Base-by-base conservation (phyloP, 2,113 vertebrate species). In the Uropsilus gracilis region DNA sequence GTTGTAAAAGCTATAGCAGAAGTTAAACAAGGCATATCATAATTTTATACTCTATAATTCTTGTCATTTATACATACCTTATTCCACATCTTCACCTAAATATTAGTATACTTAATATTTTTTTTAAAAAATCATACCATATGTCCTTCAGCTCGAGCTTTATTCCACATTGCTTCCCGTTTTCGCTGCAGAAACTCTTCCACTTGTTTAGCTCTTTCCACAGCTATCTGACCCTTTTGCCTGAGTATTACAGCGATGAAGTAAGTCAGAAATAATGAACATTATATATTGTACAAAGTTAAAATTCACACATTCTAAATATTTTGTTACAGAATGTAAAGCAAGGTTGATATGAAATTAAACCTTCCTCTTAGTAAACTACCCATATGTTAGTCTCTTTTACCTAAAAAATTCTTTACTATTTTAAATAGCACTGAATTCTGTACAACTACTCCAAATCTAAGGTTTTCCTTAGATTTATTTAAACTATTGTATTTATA, bases 91-190 rank as follows among this genome's bases (percentile, higher is more conserved):
- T 91, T 94, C 44, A 78, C 12, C 90, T 71, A 37, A 95, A 95
- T 34, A 94, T 3, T 66, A 86, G 22, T 14, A 95, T 13, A 11
- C 75, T 92, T 34, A 86, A 97, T 91, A 89, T 66, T 22, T 84
- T 76, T 95, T 46, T 39, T 46, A 42, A 96, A 46, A 76, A 46
- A 93, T 95, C 99, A 71, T 99, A 99, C 99, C 99, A 99, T 97
- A 86, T 99, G 99, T 97, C 99, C 99, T 97, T 99, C 99, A 2
- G 99, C 99, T 66, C 99, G 99, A 48, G 99, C 99, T 98, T 99
- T 99, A 97, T 99, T 99, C 97, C 99, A 98, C 99, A 99, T 98
- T 50, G 99, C 99, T 98, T 99, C 99, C 93, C 94, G 98, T 96
- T 99, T 99, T 17, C 99, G 98, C 96, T 99, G 99, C 86, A 99